These are phyloP conservation scores for Muscina levida DNA, from an alignment of 2,888 invertebrate species.

Conservation along the genomic window DNA sequence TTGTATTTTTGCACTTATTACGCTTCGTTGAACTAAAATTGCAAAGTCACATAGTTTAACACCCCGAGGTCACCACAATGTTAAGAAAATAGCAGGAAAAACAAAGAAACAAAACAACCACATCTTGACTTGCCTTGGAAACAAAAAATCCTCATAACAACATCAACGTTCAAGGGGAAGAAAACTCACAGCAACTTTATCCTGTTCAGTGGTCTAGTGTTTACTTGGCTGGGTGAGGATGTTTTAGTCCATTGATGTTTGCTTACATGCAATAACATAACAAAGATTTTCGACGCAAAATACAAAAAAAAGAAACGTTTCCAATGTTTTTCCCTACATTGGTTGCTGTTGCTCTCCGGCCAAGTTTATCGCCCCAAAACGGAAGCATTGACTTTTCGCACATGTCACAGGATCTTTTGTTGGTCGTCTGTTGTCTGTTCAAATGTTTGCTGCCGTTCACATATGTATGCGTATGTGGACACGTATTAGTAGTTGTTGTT, in stretches of 20 bases:
- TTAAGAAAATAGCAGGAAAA: conserved; percentile 33
- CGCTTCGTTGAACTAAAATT: conserved; percentile 69
- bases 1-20: conserved; percentile 68
- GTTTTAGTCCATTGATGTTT: conserved; percentile 33
- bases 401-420: conserved; percentile 62
- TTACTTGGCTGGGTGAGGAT: conserved; percentile 3
- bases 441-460: conserved; percentile 24
- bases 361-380: conserved; percentile 27
- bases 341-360: no score
- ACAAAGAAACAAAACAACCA: no score
- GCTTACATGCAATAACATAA: conserved; percentile 42
- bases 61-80: conserved; percentile 67
- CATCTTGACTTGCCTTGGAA: conserved; percentile 23
- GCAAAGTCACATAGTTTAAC: conserved; percentile 71
- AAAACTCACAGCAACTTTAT: conserved; percentile 6
- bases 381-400: conserved; percentile 67
- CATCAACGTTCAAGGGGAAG: conserved; percentile 2
- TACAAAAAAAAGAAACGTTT: no score
- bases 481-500: conserved; percentile 30
- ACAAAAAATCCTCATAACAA: conserved; percentile 22
- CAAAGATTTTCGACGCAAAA: conserved; percentile 48
- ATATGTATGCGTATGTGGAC: conserved; percentile 3
- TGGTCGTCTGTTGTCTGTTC: conserved; percentile 43
- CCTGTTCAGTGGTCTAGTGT: not conserved
- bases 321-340: conserved; percentile 17